A percentile compares a stretch with the other conserved stretches of the same genome.
Evolutionary conservation across 2,888 invertebrate species (phyloP).

Genomic region (Cephus sareptanus): DNA sequence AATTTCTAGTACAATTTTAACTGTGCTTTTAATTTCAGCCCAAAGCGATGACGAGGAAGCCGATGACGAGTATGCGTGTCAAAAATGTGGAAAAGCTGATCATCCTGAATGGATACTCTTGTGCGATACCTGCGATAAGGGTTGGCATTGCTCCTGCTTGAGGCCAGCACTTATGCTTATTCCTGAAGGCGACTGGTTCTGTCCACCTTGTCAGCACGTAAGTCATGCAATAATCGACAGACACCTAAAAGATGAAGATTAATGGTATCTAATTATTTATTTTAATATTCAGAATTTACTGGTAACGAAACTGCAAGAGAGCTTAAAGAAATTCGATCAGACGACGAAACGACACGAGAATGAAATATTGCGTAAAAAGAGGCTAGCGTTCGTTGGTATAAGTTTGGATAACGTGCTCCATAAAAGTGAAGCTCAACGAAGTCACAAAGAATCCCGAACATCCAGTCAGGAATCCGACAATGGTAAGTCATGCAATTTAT

Average conservation of each 20-base stretch:
- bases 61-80: constrained; percentile 82
- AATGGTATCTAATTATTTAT: constrained; percentile 17
- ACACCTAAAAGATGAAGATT: neutral
- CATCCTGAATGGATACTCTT: constrained; percentile 98
- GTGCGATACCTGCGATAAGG: constrained; percentile 94
- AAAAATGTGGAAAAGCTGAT: constrained; percentile 89
- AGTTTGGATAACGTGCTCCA: constrained; percentile 79
- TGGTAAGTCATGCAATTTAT: constrained; percentile 20
- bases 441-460: constrained; percentile 44
- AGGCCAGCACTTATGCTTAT: constrained; percentile 92
- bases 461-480: constrained; percentile 44
- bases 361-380: constrained; percentile 75
- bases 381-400: constrained; percentile 80
- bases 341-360: constrained; percentile 75
- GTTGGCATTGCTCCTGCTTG: constrained; percentile 98
- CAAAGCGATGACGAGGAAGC: constrained; percentile 54
- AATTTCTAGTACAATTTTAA: constrained; percentile 12
- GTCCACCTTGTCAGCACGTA: constrained; percentile 96
- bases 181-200: constrained; percentile 98
- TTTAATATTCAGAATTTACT: constrained; percentile 69
- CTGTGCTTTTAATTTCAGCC: constrained; percentile 25
- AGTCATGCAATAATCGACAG: constrained; percentile 58
- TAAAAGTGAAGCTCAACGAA: constrained; percentile 50
- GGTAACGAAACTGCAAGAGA: constrained; percentile 78
- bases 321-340: constrained; percentile 82